These are phyloP conservation scores for Smittia aterrima DNA, from an alignment of 2,888 invertebrate genomes.

Conservation along the genomic window DNA sequence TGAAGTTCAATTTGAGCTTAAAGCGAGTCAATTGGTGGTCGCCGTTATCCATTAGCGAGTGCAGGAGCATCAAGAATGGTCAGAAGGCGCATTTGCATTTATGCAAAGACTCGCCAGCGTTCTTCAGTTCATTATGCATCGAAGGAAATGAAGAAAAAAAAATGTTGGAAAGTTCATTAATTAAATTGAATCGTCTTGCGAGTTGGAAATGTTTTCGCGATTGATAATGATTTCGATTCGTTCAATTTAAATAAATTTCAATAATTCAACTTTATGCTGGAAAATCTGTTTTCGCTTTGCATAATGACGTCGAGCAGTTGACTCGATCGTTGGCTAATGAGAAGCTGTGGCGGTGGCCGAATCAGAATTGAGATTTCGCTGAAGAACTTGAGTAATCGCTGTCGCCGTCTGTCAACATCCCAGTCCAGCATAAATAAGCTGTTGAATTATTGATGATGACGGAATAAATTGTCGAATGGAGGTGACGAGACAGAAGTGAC, in stretches of 20 bases:
- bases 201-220: neutral
- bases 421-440: neutral
- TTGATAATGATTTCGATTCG: slow-evolving; percentile 11
- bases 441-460: slow-evolving; percentile 9
- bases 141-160: neutral
- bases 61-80: neutral
- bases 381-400: neutral
- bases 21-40: neutral
- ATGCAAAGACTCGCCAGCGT: neutral
- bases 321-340: neutral
- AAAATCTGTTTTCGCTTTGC: neutral
- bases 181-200: slow-evolving; percentile 10
- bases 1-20: too few species aligned
- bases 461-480: neutral
- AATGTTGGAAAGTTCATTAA: slow-evolving; percentile 7
- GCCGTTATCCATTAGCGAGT: neutral
- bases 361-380: slow-evolving; percentile 8
- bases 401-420: neutral
- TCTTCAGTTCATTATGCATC: neutral
- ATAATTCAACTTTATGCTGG: neutral
- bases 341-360: neutral
- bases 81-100: neutral
- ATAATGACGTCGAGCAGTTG: neutral
- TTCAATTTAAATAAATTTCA: slow-evolving; percentile 11
- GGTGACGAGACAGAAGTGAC: neutral